Evolutionary conservation across 1,140 invertebrate genomes (phyloP).

Genomic region (Drosophila simulans): DNA sequence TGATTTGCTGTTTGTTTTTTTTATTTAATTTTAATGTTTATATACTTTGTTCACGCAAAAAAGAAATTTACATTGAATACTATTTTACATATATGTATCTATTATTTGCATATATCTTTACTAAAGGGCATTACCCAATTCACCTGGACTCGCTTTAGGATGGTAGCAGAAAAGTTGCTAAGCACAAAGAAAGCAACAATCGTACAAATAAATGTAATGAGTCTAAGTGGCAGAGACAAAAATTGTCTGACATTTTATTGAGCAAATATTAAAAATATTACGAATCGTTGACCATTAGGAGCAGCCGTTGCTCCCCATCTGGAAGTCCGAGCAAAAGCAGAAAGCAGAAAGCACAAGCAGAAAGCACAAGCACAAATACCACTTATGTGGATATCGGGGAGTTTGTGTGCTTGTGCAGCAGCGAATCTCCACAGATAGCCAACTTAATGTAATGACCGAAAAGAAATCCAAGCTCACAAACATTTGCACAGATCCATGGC

Average conservation of each 20-base stretch:
- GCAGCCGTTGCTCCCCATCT: slow-evolving; percentile 65
- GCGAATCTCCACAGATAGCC: slow-evolving; percentile 57
- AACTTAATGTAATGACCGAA: slow-evolving; percentile 76
- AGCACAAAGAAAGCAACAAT: slow-evolving; percentile 33
- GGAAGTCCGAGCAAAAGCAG: slow-evolving; percentile 7
- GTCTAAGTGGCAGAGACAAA: slow-evolving; percentile 69
- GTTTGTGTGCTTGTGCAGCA: slow-evolving; percentile 49
- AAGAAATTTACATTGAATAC: no score
- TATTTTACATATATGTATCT: no score
- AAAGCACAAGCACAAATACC: slow-evolving; percentile 45
- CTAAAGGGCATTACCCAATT: slow-evolving; percentile 4
- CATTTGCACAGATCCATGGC: slow-evolving; percentile 46
- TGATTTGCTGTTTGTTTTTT: no score
- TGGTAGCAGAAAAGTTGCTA: slow-evolving; percentile 1
- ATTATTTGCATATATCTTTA: no score
- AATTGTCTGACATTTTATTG: slow-evolving; percentile 79
- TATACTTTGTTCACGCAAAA: no score
- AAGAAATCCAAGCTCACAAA: slow-evolving; percentile 69
- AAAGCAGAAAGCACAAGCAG: slow-evolving; percentile 25
- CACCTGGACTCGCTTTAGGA: no score
- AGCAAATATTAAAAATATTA: slow-evolving; percentile 82
- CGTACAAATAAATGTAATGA: slow-evolving; percentile 77
- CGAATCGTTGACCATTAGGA: slow-evolving; percentile 76
- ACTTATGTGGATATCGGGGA: slow-evolving; percentile 63
- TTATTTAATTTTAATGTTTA: no score